Conservation (phyloP, 92 coral and sea anemone genomes). For the Heliopora coerulea region DNA sequence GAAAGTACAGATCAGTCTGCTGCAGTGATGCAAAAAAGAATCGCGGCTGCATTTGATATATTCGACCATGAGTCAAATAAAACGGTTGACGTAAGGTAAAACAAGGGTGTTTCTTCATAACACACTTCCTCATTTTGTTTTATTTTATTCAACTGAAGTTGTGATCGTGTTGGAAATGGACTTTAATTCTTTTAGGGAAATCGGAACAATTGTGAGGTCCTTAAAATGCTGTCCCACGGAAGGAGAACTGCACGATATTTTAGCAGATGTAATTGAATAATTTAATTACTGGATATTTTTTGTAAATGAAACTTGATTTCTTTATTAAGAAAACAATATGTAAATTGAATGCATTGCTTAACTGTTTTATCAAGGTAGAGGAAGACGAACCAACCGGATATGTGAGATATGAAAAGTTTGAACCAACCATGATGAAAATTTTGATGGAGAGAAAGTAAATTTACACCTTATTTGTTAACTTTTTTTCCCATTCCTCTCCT, state of each 20-base stretch:
- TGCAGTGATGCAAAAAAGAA: conserved; percentile 85
- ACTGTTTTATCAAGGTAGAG: conserved; percentile 57
- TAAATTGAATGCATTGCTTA: not conserved
- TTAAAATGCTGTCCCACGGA: conserved; percentile 97
- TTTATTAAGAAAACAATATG: not conserved
- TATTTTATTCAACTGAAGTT: not conserved
- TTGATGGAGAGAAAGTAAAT: conserved; percentile 81
- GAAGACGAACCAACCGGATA: conserved; percentile 99
- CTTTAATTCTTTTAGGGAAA: conserved; percentile 77
- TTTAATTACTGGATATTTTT: not conserved
- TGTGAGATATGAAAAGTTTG: conserved; percentile 94
- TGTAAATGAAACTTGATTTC: too few relatives aligned
- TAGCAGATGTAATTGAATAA: conserved; percentile 87
- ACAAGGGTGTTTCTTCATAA: not conserved
- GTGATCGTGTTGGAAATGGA: too few relatives aligned
- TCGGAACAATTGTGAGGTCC: conserved; percentile 97
- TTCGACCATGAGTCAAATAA: conserved; percentile 98
- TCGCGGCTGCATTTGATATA: conserved; percentile 91
- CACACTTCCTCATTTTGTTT: not conserved
- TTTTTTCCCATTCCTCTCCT: too few relatives aligned
- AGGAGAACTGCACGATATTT: conserved; percentile 96
- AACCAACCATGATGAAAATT: conserved; percentile 85
- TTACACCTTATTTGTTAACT: not conserved
- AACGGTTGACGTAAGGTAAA: conserved; percentile 98
- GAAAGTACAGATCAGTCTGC: conserved; percentile 82